phyloP scores from a whole-genome alignment of 2,888 invertebrate species.

The Microplitis deprimator region DNA sequence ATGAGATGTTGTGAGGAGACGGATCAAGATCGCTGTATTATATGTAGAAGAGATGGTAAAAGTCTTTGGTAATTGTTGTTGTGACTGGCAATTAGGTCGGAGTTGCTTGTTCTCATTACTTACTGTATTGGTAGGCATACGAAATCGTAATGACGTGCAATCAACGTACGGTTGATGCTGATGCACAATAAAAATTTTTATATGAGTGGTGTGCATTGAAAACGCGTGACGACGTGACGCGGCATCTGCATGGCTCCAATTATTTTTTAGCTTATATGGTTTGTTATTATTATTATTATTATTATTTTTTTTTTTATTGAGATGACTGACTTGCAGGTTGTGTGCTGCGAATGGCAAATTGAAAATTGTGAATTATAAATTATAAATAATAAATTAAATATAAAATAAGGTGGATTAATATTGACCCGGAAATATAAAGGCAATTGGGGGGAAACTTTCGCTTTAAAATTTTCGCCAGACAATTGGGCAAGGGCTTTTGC shows the following conservation, averaged over 20 bases:
- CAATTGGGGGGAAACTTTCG: conserved; percentile 11
- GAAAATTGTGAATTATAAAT: background rate
- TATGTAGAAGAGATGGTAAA: background rate
- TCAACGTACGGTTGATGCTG: conserved; percentile 40
- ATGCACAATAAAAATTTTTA: conserved; percentile 38
- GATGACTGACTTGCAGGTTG: conserved; percentile 15
- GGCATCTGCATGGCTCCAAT: conserved; percentile 21
- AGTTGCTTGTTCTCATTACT: conserved; percentile 47
- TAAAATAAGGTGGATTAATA: background rate
- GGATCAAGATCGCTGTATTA: background rate
- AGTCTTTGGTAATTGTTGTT: conserved; percentile 47
- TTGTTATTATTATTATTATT: background rate
- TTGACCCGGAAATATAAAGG: conserved; percentile 8
- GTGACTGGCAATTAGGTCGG: conserved; percentile 49
- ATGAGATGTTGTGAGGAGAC: background rate
- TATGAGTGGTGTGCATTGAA: background rate
- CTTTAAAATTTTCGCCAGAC: background rate
- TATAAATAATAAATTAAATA: background rate
- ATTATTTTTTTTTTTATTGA: background rate
- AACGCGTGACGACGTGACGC: conserved; percentile 23
- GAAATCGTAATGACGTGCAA: conserved; percentile 52
- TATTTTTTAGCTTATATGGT: conserved; percentile 28
- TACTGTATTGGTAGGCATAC: conserved; percentile 47
- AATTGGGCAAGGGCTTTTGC: conserved; percentile 5
- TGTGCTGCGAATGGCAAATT: background rate